Evolutionary conservation across 2,888 invertebrate genomes (phyloP).

Genomic region (Thyatira batis): DNA sequence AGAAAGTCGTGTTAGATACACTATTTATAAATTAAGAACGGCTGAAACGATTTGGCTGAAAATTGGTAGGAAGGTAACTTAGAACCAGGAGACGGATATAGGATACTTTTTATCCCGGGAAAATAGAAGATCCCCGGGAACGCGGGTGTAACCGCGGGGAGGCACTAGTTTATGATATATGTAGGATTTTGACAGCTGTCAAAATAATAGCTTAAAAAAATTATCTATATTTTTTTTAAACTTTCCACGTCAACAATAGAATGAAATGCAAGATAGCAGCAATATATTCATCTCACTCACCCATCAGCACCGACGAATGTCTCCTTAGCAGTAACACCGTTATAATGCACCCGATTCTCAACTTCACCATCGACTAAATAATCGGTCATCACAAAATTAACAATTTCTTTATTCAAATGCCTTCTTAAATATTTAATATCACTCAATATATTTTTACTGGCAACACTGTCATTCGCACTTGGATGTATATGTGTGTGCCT

Average conservation of each 20-base stretch:
- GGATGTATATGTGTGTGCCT: constrained; percentile 45
- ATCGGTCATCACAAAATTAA: constrained; percentile 86
- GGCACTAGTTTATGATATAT: too few species aligned
- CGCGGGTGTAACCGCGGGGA: too few species aligned
- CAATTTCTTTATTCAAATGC: constrained; percentile 68
- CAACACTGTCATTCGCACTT: constrained; percentile 38
- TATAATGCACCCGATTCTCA: constrained; percentile 84
- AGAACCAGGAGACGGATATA: too few species aligned
- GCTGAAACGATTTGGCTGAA: too few species aligned
- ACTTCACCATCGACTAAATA: constrained; percentile 86
- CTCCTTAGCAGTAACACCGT: constrained; percentile 86
- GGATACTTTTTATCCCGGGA: too few species aligned
- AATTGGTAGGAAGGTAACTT: too few species aligned
- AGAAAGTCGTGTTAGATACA: too few species aligned
- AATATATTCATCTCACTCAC: constrained; percentile 58
- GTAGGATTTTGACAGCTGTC: too few species aligned
- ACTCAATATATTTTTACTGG: constrained; percentile 50
- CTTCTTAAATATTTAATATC: constrained; percentile 68
- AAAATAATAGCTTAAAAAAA: background rate
- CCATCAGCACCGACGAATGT: constrained; percentile 81
- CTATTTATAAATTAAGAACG: too few species aligned
- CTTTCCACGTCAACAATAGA: background rate
- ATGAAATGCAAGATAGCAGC: background rate
- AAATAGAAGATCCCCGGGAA: too few species aligned
- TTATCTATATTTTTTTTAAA: background rate